Evolutionary conservation across 2,888 invertebrate species (phyloP), one percentile per base, ranked within the genome.

Genomic region (Platycheirus rosarum): DNA sequence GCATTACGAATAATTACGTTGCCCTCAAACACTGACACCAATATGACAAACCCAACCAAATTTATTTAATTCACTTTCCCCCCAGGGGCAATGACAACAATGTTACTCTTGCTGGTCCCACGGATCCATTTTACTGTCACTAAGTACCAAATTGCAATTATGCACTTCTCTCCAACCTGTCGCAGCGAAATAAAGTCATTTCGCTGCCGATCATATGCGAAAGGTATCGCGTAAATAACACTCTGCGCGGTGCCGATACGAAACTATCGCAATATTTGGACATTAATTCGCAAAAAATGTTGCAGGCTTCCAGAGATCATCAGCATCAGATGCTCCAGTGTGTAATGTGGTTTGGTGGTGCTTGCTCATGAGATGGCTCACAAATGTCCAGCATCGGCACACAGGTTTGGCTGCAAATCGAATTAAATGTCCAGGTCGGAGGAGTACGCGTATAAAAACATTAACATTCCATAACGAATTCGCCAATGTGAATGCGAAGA

Each of bases 211-310:
- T 82, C 76, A 73, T 62, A 73, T 80, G 76, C 82, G 71, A 82
- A 71, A 55, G 76, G 60, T 71, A 77, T 82, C 82, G 29, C 75
- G 80, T 75, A 80, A 80, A 80, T 75, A 80, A 80, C 80, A 75
- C 82, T 62, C 62, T 44, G 53, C 18, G 62, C 44, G 35, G 71
- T 71, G 71, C 63, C 69, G 46, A 63, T 74, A 53, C 57, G 57
- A 74, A 84, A 74, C 78, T 84, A 84, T 78, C 69, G 73, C 71
- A 84, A 78, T 78, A 78, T 84, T 84, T 84, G 82, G 82, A 73
- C 82, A 73, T 69, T 77, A 66, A 76, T 76, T 82, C 66, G 70
- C 65, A 60, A 63, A 80, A 70, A 70, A 66, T 62, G 62, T 71
- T 35, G 18, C 37, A 14, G 4, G 46, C 48, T 70, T 44, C 44